Percentiles rank a stretch among this genome's conserved stretches.
Evolutionary conservation across 2,888 invertebrate genomes (phyloP).

Genomic region (Actias luna): DNA sequence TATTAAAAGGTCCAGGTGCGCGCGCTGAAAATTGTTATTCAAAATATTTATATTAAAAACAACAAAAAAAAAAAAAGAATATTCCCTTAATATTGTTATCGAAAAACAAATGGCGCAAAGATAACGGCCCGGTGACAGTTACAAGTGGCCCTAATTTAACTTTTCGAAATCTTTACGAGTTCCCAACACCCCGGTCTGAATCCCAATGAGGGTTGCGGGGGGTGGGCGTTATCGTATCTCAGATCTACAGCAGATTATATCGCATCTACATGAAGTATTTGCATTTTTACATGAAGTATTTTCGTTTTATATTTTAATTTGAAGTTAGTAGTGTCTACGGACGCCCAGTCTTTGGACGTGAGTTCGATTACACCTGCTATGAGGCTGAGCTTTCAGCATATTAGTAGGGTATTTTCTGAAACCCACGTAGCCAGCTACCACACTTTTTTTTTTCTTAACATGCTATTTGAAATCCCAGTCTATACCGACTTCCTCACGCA

Average conservation of each 20-base stretch:
- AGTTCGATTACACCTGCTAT: too few species aligned
- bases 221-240: constrained; percentile 1
- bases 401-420: too few species aligned
- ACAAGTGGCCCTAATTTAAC: constrained; percentile 66
- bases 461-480: too few species aligned
- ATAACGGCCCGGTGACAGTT: constrained; percentile 53
- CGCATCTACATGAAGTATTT: neutral
- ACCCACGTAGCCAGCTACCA: too few species aligned
- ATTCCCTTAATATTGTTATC: constrained; percentile 49
- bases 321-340: neutral
- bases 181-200: constrained; percentile 43
- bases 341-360: too few species aligned
- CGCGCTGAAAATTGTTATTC: neutral
- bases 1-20: neutral
- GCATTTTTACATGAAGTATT: too few species aligned
- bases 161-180: constrained; percentile 60
- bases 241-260: constrained; percentile 1
- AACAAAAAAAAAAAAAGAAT: constrained; percentile 28
- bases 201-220: constrained; percentile 37
- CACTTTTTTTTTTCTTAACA: too few species aligned
- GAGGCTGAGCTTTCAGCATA: too few species aligned
- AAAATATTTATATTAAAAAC: too few species aligned
- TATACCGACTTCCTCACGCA: too few species aligned
- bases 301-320: constrained; percentile 6
- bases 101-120: constrained; percentile 49